Conservation (phyloP, 2,113 vertebrate genomes). For the Oreochromis tanganicae region DNA sequence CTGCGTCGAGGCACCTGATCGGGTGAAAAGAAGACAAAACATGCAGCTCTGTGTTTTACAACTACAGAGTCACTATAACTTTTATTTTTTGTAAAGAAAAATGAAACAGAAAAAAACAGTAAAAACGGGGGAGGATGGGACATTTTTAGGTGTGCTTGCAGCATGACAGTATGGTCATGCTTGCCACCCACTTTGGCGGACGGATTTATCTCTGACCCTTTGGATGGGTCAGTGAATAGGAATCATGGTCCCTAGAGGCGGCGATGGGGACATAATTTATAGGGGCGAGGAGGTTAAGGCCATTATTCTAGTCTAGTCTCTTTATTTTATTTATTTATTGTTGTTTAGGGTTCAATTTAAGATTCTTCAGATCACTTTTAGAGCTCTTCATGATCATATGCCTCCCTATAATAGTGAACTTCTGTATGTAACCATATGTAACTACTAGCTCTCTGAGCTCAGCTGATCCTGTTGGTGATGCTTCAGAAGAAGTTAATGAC, state of each 20-base stretch:
- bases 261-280: background rate
- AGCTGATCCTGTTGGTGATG: background rate
- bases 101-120: background rate
- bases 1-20: constrained; percentile 90
- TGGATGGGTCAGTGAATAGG: background rate
- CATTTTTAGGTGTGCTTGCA: background rate
- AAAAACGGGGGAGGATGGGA: background rate
- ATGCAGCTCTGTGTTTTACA: background rate
- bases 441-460: background rate
- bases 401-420: background rate
- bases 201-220: background rate
- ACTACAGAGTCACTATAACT: too few relatives aligned
- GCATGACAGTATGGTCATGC: background rate
- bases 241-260: background rate
- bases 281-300: background rate
- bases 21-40: background rate
- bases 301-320: background rate
- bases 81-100: background rate
- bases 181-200: background rate
- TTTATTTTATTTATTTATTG: background rate
- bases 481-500: background rate
- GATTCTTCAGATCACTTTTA: background rate
- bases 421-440: background rate
- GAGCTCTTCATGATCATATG: background rate
- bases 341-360: background rate